These are phyloP conservation scores for Drosophila baimaii DNA, from an alignment of 1,140 invertebrate species.

Conservation along the genomic window DNA sequence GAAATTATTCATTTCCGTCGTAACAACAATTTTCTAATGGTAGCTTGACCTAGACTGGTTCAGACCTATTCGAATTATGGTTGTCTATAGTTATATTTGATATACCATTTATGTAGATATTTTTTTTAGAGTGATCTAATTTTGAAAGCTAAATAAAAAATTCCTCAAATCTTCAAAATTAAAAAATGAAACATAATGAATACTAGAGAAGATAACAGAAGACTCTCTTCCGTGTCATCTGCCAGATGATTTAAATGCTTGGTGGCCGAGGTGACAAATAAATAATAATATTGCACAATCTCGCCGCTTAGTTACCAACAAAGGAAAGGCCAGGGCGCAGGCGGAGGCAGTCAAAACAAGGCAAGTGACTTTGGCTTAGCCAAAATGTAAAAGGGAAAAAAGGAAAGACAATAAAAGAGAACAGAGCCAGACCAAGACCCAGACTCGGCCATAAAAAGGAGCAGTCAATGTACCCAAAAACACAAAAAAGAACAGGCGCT, in stretches of 20 bases:
- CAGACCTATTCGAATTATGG: no score
- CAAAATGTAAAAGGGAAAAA: constrained; percentile 13
- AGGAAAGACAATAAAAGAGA: constrained; percentile 11
- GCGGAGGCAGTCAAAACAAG: constrained; percentile 63
- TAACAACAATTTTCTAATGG: background rate
- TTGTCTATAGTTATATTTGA: no score
- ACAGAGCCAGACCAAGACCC: constrained; percentile 51
- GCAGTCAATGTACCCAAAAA: constrained; percentile 58
- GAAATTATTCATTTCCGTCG: background rate
- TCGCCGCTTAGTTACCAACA: constrained; percentile 17
- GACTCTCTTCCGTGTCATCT: constrained; percentile 23
- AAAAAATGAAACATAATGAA: no score
- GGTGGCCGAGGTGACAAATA: constrained; percentile 48
- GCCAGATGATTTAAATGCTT: constrained; percentile 64
- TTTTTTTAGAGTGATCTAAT: no score
- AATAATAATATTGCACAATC: constrained; percentile 68
- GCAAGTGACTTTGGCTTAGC: constrained; percentile 48
- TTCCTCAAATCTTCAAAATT: background rate
- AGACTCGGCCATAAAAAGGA: constrained; percentile 65
- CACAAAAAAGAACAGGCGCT: constrained; percentile 17
- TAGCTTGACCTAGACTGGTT: background rate
- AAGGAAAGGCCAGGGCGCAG: constrained; percentile 68
- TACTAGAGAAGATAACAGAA: no score
- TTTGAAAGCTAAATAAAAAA: no score
- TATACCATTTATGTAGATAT: no score